Evolutionary conservation across 2,888 invertebrate species (phyloP).

Genomic region (Habroteleia sp.): DNA sequence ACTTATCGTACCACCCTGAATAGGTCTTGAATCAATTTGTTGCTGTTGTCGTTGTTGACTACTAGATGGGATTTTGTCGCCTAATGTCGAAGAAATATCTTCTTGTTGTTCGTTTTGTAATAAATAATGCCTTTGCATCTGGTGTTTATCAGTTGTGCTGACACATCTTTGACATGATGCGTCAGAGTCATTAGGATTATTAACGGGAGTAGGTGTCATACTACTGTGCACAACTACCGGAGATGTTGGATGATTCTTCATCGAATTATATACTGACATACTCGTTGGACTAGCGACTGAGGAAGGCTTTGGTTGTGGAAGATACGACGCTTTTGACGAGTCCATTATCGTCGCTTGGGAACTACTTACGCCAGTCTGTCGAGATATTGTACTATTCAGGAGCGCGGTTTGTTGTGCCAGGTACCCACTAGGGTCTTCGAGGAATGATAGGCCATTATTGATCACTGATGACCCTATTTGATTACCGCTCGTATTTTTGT

Average conservation of each 20-base stretch:
- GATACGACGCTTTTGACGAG: conserved; percentile 71
- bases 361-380: conserved; percentile 83
- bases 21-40: conserved; percentile 86
- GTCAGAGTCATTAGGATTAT: conserved; percentile 73
- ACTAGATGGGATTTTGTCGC: conserved; percentile 82
- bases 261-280: conserved; percentile 60
- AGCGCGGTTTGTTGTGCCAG: conserved; percentile 94
- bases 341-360: conserved; percentile 74
- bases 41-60: conserved; percentile 76
- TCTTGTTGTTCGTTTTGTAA: conserved; percentile 77
- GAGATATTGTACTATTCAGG: conserved; percentile 90
- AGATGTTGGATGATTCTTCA: conserved; percentile 76
- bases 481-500: conserved; percentile 72
- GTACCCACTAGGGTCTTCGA: conserved; percentile 95
- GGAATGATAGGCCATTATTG: conserved; percentile 87
- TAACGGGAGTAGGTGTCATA: conserved; percentile 75
- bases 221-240: conserved; percentile 79
- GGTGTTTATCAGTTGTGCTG: conserved; percentile 75
- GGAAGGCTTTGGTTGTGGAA: conserved; percentile 78
- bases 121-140: conserved; percentile 72
- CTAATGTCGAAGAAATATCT: conserved; percentile 86
- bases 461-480: conserved; percentile 71
- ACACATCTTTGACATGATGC: conserved; percentile 74
- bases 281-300: conserved; percentile 76
- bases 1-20: conserved; percentile 92